Conservation (phyloP, 2,888 invertebrate genomes). For the Hemaris fuciformis region DNA sequence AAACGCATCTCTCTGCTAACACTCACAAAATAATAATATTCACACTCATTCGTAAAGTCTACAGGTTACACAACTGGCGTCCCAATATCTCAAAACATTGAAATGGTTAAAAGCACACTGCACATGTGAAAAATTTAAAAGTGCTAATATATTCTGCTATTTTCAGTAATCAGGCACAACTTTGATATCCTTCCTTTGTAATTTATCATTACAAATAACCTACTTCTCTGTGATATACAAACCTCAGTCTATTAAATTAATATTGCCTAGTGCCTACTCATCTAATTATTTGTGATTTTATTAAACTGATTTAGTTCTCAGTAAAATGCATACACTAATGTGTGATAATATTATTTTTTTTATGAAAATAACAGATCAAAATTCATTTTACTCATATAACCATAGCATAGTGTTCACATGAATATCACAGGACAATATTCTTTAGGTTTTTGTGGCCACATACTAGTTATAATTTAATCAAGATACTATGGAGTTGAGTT, state of each 20-base stretch:
- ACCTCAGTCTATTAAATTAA: constrained; percentile 4
- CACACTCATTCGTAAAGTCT: background rate
- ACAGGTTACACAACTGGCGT: background rate
- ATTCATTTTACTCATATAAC: background rate
- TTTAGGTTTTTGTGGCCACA: background rate
- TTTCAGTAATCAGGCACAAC: background rate
- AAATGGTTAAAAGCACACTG: background rate
- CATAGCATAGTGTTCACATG: background rate
- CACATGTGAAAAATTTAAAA: background rate
- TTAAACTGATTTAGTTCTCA: background rate
- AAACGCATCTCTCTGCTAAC: background rate
- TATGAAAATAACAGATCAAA: background rate
- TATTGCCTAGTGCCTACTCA: background rate
- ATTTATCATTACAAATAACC: background rate
- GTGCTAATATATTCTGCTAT: background rate
- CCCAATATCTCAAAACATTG: background rate
- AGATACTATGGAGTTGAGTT: background rate
- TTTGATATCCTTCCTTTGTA: background rate
- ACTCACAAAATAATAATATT: background rate
- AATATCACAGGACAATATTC: background rate
- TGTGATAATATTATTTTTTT: background rate
- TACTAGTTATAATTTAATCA: too few species aligned
- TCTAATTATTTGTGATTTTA: background rate
- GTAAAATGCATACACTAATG: background rate
- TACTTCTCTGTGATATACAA: constrained; percentile 1